Conservation (phyloP, 2,888 invertebrate genomes). For the Drosophila ezoana region DNA sequence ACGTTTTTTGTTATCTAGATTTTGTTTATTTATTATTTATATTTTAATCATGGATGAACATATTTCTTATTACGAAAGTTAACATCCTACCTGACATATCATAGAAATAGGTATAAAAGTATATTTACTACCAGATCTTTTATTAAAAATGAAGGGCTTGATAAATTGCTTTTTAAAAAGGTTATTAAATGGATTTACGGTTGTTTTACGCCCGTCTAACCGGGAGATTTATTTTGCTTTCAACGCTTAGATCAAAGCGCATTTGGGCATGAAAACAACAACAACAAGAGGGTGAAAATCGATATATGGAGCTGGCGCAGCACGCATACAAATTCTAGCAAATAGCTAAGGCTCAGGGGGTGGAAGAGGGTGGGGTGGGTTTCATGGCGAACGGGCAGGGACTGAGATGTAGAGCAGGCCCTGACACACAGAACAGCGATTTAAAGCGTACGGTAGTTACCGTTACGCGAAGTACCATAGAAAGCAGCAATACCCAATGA, state of each 20-base stretch:
- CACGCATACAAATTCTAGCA: slow-evolving; percentile 44
- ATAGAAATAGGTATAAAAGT: no score
- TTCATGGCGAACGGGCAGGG: slow-evolving; percentile 8
- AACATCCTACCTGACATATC: no score
- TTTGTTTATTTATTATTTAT: no score
- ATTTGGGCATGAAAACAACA: slow-evolving; percentile 48
- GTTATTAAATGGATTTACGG: slow-evolving; percentile 21
- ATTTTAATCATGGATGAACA: background rate
- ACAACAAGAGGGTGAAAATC: slow-evolving; percentile 61
- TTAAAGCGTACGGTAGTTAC: slow-evolving; percentile 60
- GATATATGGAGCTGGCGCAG: slow-evolving; percentile 54
- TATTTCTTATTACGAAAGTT: background rate
- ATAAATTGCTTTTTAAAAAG: background rate
- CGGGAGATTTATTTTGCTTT: slow-evolving; percentile 56
- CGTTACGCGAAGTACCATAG: slow-evolving; percentile 43
- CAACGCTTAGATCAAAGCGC: slow-evolving; percentile 61
- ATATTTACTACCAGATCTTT: background rate
- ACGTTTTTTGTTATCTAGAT: no score
- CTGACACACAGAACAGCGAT: slow-evolving; percentile 59
- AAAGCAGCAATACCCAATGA: slow-evolving; percentile 63
- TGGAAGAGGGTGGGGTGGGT: background rate
- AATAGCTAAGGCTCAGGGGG: background rate
- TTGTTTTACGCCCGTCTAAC: slow-evolving; percentile 36
- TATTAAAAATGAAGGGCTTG: background rate
- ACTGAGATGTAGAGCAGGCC: slow-evolving; percentile 57